These are phyloP conservation scores for Myodes glareolus DNA, from an alignment of 2,113 vertebrate genomes.

Conservation along the genomic window DNA sequence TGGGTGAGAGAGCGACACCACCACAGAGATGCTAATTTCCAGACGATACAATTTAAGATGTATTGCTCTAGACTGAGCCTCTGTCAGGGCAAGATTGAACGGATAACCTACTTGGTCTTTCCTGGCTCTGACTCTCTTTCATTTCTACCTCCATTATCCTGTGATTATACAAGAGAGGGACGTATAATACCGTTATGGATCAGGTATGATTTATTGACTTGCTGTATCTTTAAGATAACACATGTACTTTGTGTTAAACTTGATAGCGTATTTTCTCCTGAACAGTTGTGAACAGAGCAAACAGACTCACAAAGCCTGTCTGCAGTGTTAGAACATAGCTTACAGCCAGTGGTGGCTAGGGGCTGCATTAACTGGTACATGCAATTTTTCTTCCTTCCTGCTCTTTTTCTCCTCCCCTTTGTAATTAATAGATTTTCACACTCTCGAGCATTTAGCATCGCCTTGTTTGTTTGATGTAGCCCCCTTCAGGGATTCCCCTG, in stretches of 20 bases:
- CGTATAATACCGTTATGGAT: constrained; percentile 61
- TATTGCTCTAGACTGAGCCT: constrained; percentile 52
- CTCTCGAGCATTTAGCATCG: constrained; percentile 79
- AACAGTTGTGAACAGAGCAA: constrained; percentile 79
- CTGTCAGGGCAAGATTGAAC: constrained; percentile 68
- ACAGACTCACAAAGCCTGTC: constrained; percentile 80
- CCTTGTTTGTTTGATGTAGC: constrained; percentile 81
- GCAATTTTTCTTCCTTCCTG: constrained; percentile 79
- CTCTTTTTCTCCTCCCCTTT: constrained; percentile 52
- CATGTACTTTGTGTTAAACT: constrained; percentile 75
- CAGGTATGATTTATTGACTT: constrained; percentile 79
- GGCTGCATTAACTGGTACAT: constrained; percentile 81
- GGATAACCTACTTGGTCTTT: constrained; percentile 66
- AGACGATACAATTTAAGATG: constrained; percentile 61
- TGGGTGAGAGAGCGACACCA: background rate
- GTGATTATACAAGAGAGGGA: constrained; percentile 60
- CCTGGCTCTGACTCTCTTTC: constrained; percentile 37
- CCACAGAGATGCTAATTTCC: constrained; percentile 57
- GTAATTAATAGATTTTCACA: constrained; percentile 84
- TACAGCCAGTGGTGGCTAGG: constrained; percentile 80
- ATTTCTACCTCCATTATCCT: constrained; percentile 67
- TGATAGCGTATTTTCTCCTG: constrained; percentile 74
- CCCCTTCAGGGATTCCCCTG: constrained; percentile 77
- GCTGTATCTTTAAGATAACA: constrained; percentile 82
- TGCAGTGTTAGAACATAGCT: constrained; percentile 80